Base-by-base conservation (phyloP, 2,113 vertebrate genomes). In the Myodes glareolus region DNA sequence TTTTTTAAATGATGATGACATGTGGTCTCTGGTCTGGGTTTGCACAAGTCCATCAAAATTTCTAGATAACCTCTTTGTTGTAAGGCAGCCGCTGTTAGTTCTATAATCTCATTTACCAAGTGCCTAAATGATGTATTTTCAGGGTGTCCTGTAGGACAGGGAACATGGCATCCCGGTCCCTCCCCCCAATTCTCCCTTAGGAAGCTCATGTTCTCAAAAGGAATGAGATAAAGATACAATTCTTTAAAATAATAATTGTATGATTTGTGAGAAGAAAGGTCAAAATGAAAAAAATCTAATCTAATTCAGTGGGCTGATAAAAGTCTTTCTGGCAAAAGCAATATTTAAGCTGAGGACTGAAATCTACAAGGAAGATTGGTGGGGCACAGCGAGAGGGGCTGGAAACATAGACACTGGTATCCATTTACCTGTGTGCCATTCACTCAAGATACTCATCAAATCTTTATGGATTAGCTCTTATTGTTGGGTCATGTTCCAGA, bases 21-120 rank as follows among this genome's bases (percentile, higher is more conserved):
- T 19, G 47, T 39, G 2, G 11, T 73, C 10, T 92, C 65, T 93
- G 52, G n/a, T 63, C 5, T 78, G 67, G 36, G 45, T 33, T 47
- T 95, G 27, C 39, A 67, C 29, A 89, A 52, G 85, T 88, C n/a
- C 29, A 67, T 6, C 52, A 65, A 72, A 88, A 67, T 81, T 95
- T 92, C 72, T 86, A 93, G 77, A 89, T 72, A 42, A 86, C 42
- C 33, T 39, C 29, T 50, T 86, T 92, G 61, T 77, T 84, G n/a
- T 25, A 31, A 63, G 72, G 8, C 12, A 75, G 29, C 7, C 14
- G 73, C 31, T 63, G 9, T 42, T 84, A 42, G 65, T 82, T 92
- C 47, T 70, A 50, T 2, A 25, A 23, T 45, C 42, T 47, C 68
- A 75, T 78, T 95, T 55, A 31, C 21, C 50, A 42, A 52, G 7